phyloP scores from a whole-genome alignment of 2,888 invertebrate species.

The Drosophila flavopinicola region DNA sequence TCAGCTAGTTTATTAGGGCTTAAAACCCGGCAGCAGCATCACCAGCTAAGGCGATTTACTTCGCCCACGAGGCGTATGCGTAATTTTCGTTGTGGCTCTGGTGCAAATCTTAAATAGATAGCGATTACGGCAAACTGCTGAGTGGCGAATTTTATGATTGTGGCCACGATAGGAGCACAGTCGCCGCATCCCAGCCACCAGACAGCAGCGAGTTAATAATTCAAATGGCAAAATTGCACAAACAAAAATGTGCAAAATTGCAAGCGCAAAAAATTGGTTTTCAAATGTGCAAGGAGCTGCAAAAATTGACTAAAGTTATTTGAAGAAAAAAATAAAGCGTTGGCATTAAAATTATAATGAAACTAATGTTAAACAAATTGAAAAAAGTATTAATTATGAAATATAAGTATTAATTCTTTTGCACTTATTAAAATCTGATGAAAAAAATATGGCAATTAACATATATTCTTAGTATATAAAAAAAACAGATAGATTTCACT shows the following conservation, averaged over 20 bases:
- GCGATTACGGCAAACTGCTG: conserved; percentile 50
- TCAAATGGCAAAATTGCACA: conserved; percentile 22
- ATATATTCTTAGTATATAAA: no score
- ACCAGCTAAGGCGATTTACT: conserved; percentile 67
- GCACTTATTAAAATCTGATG: no score
- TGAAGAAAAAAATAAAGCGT: not conserved
- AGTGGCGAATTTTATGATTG: conserved; percentile 57
- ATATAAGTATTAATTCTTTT: no score
- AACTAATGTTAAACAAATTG: not conserved
- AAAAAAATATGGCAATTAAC: no score
- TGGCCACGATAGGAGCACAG: conserved; percentile 2
- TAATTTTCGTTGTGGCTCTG: conserved; percentile 53
- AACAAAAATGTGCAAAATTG: conserved; percentile 6
- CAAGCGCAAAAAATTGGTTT: conserved; percentile 1
- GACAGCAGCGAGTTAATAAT: conserved; percentile 11
- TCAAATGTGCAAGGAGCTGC: conserved; percentile 1
- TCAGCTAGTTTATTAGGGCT: conserved; percentile 72
- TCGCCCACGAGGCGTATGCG: conserved; percentile 55
- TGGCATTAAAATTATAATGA: not conserved
- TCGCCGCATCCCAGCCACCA: not conserved
- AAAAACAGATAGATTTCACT: no score
- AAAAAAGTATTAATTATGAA: not conserved
- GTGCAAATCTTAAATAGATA: conserved; percentile 52
- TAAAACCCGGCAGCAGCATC: conserved; percentile 32
- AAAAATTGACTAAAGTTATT: not conserved